Evolutionary conservation across 2,888 invertebrate genomes (phyloP).

Genomic region (Trilocha varians): DNA sequence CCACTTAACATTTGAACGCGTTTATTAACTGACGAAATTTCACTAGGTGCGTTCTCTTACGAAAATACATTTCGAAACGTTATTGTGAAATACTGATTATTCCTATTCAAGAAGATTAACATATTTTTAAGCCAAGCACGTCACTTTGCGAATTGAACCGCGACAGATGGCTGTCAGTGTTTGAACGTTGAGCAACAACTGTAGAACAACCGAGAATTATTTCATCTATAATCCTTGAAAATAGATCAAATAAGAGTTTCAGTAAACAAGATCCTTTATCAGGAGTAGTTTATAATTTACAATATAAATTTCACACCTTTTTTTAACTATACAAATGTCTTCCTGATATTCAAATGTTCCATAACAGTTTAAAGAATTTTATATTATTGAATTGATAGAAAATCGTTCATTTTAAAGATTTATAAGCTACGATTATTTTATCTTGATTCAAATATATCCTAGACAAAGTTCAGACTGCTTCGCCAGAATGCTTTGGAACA

Average conservation of each 20-base stretch:
- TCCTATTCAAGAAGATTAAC: slow-evolving; percentile 30
- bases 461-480: background rate
- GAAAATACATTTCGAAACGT: slow-evolving; percentile 30
- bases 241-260: too few relatives aligned
- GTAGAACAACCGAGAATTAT: too few relatives aligned
- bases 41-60: slow-evolving; percentile 27
- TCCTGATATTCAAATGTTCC: too few relatives aligned
- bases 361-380: too few relatives aligned
- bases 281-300: too few relatives aligned
- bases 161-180: slow-evolving; percentile 17
- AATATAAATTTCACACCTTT: too few relatives aligned
- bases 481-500: background rate
- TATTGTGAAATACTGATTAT: slow-evolving; percentile 8
- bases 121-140: slow-evolving; percentile 34
- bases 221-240: too few relatives aligned
- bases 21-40: slow-evolving; percentile 25
- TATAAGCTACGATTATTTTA: too few relatives aligned
- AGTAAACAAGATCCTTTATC: too few relatives aligned
- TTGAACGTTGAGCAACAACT: background rate
- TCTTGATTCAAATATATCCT: background rate
- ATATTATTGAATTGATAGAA: too few relatives aligned
- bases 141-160: slow-evolving; percentile 27
- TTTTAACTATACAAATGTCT: too few relatives aligned
- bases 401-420: too few relatives aligned
- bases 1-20: slow-evolving; percentile 28